A percentile compares a stretch with the other conserved stretches of the same genome.
Evolutionary conservation across 2,888 invertebrate genomes (phyloP).

Genomic region (Hemistola chrysoprasaria): DNA sequence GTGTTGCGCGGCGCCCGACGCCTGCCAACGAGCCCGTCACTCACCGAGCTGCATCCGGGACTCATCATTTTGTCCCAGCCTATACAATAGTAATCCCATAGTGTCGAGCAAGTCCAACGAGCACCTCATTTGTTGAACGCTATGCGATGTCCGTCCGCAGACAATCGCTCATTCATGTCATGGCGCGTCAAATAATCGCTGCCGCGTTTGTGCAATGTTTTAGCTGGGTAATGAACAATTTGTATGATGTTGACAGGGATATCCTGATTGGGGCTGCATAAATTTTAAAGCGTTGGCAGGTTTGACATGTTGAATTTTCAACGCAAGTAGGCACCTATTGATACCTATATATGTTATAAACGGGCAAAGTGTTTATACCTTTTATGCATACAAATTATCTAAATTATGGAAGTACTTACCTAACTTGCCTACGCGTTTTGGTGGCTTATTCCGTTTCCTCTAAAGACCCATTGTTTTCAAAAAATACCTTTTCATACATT

Average conservation of each 20-base stretch:
- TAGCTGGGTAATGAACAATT: slow-evolving; percentile 16
- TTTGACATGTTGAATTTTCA: slow-evolving; percentile 9
- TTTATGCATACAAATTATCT: too few species aligned
- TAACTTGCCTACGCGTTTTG: too few species aligned
- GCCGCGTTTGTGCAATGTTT: slow-evolving; percentile 16
- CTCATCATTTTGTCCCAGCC: slow-evolving; percentile 42
- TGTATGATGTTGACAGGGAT: slow-evolving; percentile 18
- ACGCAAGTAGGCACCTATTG: neutral
- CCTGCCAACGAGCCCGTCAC: slow-evolving; percentile 29
- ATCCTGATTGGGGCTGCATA: slow-evolving; percentile 18
- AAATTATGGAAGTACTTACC: too few species aligned
- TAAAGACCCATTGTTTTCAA: too few species aligned
- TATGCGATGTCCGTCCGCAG: slow-evolving; percentile 12
- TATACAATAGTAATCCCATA: slow-evolving; percentile 42
- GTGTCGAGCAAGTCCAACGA: slow-evolving; percentile 27
- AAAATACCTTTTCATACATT: too few species aligned
- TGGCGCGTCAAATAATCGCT: slow-evolving; percentile 13
- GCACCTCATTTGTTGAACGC: slow-evolving; percentile 24
- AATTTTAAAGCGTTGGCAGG: slow-evolving; percentile 9
- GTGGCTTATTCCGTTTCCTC: too few species aligned
- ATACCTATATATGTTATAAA: too few species aligned
- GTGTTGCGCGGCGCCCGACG: slow-evolving; percentile 35
- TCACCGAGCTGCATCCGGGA: slow-evolving; percentile 38
- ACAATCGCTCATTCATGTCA: slow-evolving; percentile 15
- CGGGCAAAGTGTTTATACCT: too few species aligned